These are phyloP conservation scores for Bombus pascuorum DNA, from an alignment of 1,140 invertebrate genomes.

Conservation along the genomic window DNA sequence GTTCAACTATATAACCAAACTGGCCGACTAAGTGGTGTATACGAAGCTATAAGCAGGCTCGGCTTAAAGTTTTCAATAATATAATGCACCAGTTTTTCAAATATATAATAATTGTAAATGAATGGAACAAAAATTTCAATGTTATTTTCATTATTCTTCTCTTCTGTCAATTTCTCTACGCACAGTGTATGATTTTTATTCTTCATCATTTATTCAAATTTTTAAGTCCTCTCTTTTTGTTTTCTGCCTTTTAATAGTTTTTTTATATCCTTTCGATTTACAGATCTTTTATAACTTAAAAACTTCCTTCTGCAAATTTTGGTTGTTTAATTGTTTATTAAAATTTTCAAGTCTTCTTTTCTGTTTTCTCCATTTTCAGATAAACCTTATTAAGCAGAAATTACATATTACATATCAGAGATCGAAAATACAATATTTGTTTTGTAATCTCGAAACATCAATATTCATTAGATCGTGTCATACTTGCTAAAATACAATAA, in stretches of 20 bases:
- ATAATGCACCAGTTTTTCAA: background rate
- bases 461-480: background rate
- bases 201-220: background rate
- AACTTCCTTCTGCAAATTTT: background rate
- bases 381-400: background rate
- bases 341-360: background rate
- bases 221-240: too few relatives aligned
- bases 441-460: background rate
- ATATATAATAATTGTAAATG: background rate
- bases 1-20: background rate
- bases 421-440: background rate
- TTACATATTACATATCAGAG: background rate
- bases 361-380: background rate
- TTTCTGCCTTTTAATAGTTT: background rate
- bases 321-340: background rate
- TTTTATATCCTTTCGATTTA: background rate
- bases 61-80: background rate
- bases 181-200: too few relatives aligned
- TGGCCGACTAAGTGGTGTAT: too few relatives aligned
- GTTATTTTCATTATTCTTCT: background rate
- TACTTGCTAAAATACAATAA: background rate
- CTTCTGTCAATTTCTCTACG: too few relatives aligned
- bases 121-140: background rate
- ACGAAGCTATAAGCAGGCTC: background rate
- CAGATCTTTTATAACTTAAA: background rate